Evolutionary conservation across 2,888 invertebrate genomes (phyloP).

Genomic region (Charanyca ferruginea): DNA sequence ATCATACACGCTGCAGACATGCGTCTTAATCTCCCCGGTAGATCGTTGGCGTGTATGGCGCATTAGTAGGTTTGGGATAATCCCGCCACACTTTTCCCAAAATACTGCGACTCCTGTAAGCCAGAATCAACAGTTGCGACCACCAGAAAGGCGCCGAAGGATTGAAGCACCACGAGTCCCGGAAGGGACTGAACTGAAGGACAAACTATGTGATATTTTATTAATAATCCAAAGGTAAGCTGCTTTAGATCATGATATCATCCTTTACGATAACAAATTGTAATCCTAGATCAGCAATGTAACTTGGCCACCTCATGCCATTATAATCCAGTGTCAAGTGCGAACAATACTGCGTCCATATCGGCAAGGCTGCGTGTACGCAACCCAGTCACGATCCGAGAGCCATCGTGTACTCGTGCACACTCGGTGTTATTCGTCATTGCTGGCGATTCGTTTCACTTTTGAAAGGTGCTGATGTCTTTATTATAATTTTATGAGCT

Average conservation of each 20-base stretch:
- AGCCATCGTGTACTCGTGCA: constrained; percentile 41
- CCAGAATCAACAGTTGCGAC: too few species aligned
- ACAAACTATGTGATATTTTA: background rate
- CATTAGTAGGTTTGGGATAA: too few species aligned
- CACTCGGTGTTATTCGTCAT: constrained; percentile 48
- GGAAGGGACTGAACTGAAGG: too few species aligned
- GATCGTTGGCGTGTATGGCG: too few species aligned
- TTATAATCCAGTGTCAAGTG: constrained; percentile 48
- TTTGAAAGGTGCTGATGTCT: constrained; percentile 54
- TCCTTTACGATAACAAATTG: background rate
- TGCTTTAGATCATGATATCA: background rate
- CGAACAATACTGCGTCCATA: constrained; percentile 54
- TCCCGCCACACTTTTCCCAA: too few species aligned
- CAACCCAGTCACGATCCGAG: constrained; percentile 57
- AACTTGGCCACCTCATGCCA: constrained; percentile 36
- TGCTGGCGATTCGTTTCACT: constrained; percentile 63
- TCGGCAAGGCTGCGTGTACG: constrained; percentile 59
- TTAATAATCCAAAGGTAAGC: background rate
- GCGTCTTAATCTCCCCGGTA: too few species aligned
- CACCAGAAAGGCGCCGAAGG: too few species aligned
- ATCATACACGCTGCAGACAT: too few species aligned
- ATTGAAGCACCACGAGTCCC: too few species aligned
- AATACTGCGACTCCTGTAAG: too few species aligned
- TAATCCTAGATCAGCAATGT: constrained; percentile 27
- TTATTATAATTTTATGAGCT: constrained; percentile 40